Evolutionary conservation across 1,140 invertebrate genomes (phyloP), one percentile per base, ranked within the genome.

Genomic region (Drusus annulatus): DNA sequence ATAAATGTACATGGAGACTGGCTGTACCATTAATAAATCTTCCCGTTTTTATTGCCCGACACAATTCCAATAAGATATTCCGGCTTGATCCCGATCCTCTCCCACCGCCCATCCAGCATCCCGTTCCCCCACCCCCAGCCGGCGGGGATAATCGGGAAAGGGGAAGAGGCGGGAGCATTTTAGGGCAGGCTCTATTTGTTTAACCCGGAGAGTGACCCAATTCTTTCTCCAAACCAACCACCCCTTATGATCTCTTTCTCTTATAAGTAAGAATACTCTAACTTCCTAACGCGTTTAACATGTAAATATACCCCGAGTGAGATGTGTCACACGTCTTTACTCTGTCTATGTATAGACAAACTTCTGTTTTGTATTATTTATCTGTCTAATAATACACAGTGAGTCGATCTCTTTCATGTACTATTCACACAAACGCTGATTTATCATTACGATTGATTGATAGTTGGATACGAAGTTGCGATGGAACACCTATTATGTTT

Each of bases 21-120:
- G 23, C 56, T 5, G 56, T 17, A 23, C 7, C 56, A 21, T n/a
- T 16, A n/a, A 65, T 65, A 65, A 65, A 65, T 65, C 62, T 65
- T 13, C 10, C 25, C 23, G 21, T 65, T 65, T 65, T 65, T 65
- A 65, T 31, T 65, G 62, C 23, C 56, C 25, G 62, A 25, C 62
- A 28, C 62, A 65, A 65, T 65, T 28, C 62, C 62, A 65, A 65
- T 65, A 31, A 65, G 62, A 65, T 65, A 65, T 65, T 21, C 62
- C 56, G 21, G 62, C 21, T 25, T 65, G 21, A 60, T 60, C 56
- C 56, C 56, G 17, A 60, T 21, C 23, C 56, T 0, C 36, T 36
- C 36, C 10, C 36, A 45, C 36, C 36, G 8, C 10, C 36, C 36
- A 45, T 13, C 0, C 31, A 36, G 31, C 3, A 36, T 36, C 31